phyloP scores from a whole-genome alignment of 2,797 vertebrate genomes.

The Chaenodraco wilsoni region DNA sequence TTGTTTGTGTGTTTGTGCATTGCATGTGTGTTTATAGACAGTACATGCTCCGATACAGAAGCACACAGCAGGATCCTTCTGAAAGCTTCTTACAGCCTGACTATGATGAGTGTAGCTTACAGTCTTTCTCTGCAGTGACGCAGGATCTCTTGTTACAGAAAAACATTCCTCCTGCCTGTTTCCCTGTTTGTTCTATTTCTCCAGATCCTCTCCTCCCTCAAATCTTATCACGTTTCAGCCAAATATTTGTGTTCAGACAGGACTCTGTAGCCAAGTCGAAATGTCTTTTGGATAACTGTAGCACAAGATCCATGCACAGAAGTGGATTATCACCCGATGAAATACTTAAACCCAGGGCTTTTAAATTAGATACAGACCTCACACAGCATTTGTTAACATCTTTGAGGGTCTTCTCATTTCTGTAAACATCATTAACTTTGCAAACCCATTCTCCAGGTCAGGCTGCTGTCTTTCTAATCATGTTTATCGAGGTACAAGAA shows the following conservation, averaged over 20 bases:
- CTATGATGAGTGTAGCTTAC: slow-evolving; percentile 17
- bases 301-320: slow-evolving; percentile 35
- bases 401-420: slow-evolving; percentile 5
- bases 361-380: slow-evolving; percentile 26
- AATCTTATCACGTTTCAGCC: slow-evolving; percentile 68
- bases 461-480: slow-evolving; percentile 27
- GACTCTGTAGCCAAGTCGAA: slow-evolving; percentile 44
- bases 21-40: slow-evolving; percentile 33
- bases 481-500: slow-evolving; percentile 31
- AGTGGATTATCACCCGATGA: slow-evolving; percentile 46
- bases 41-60: slow-evolving; percentile 21
- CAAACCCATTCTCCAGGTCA: slow-evolving; percentile 25
- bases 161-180: slow-evolving; percentile 60
- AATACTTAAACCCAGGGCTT: slow-evolving; percentile 30
- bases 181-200: slow-evolving; percentile 49
- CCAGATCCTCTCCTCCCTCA: slow-evolving; percentile 46
- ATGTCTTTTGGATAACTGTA: slow-evolving; percentile 23
- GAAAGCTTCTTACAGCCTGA: slow-evolving; percentile 26
- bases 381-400: slow-evolving; percentile 27
- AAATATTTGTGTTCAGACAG: slow-evolving; percentile 70
- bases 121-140: slow-evolving; percentile 28
- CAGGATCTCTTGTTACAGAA: slow-evolving; percentile 58
- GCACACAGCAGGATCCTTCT: not conserved
- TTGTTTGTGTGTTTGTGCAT: slow-evolving; percentile 34
- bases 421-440: slow-evolving; percentile 24